Percentiles rank a stretch among this genome's conserved stretches.
phyloP scores from a whole-genome alignment of 1,140 invertebrate genomes.

The Dinothrombium tinctorium region DNA sequence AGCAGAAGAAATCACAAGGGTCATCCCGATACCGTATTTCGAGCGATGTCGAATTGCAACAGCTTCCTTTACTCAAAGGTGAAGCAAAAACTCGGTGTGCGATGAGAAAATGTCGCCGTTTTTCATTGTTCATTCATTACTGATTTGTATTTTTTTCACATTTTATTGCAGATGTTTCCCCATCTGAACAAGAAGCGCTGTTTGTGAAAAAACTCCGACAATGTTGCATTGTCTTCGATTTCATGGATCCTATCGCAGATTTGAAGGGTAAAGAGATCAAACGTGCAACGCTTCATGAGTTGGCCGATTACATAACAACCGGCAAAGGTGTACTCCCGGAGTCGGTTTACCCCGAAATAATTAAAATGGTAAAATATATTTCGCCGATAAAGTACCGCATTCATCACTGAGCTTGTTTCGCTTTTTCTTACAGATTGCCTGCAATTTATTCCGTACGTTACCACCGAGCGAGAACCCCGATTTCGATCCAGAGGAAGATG shows the following conservation, averaged over 20 bases:
- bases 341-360: conserved; percentile 30
- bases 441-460: conserved; percentile 75
- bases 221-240: conserved; percentile 95
- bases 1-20: conserved; percentile 72
- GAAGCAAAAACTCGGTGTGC: conserved; percentile 6
- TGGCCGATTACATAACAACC: conserved; percentile 79
- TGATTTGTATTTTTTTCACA: not conserved
- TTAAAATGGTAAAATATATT: conserved; percentile 14
- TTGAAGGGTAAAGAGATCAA: conserved; percentile 99
- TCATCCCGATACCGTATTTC: conserved; percentile 68
- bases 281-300: conserved; percentile 78
- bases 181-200: conserved; percentile 59
- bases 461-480: conserved; percentile 93
- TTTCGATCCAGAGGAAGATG: conserved; percentile 99
- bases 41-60: conserved; percentile 64
- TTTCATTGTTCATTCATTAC: not conserved
- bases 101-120: not conserved
- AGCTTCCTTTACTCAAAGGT: conserved; percentile 67
- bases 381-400: not conserved
- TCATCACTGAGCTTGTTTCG: not conserved
- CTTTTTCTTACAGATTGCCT: conserved; percentile 19
- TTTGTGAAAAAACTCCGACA: conserved; percentile 92
- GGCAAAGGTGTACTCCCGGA: conserved; percentile 80
- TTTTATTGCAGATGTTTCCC: conserved; percentile 5
- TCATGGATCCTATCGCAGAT: conserved; percentile 94